These are phyloP conservation scores for Pelvicachromis taeniatus DNA, from an alignment of 2,113 vertebrate species.

Conservation along the genomic window DNA sequence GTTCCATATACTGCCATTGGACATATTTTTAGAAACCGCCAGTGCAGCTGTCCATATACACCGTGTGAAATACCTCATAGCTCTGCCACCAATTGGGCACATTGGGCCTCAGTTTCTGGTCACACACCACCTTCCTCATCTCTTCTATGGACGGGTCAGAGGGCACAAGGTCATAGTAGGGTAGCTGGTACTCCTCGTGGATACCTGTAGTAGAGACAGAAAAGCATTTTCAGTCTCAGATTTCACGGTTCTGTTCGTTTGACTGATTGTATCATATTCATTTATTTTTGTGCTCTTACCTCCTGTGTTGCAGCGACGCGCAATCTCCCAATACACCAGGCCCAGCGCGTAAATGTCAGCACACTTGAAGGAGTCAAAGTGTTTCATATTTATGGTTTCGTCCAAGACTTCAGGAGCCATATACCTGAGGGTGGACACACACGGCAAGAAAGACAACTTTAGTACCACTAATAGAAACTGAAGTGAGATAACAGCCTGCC, in stretches of 20 bases:
- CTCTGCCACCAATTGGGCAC: constrained; percentile 99
- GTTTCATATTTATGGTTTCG: constrained; percentile 98
- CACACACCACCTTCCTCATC: constrained; percentile 98
- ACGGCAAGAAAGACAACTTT: not conserved
- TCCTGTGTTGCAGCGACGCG: constrained; percentile 91
- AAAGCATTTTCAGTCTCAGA: not conserved
- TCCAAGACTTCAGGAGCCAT: constrained; percentile 98
- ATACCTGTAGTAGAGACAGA: constrained; percentile 74
- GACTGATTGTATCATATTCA: not conserved
- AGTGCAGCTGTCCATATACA: not conserved
- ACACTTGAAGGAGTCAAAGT: constrained; percentile 98
- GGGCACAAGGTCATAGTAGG: constrained; percentile 95
- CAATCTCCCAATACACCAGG: constrained; percentile 97
- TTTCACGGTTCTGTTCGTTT: not conserved
- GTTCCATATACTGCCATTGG: not conserved
- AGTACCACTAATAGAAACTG: not conserved
- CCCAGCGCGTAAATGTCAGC: constrained; percentile 96
- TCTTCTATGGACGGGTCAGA: constrained; percentile 98
- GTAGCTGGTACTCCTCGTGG: constrained; percentile 97
- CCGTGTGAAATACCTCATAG: constrained; percentile 82
- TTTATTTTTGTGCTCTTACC: constrained; percentile 65
- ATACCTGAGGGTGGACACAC: constrained; percentile 74
- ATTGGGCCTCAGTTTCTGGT: constrained; percentile 93
- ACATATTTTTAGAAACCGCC: not conserved
- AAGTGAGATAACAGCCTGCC: not conserved